phyloP scores from a whole-genome alignment of 2,113 vertebrate species.

The Phocoena phocoena region DNA sequence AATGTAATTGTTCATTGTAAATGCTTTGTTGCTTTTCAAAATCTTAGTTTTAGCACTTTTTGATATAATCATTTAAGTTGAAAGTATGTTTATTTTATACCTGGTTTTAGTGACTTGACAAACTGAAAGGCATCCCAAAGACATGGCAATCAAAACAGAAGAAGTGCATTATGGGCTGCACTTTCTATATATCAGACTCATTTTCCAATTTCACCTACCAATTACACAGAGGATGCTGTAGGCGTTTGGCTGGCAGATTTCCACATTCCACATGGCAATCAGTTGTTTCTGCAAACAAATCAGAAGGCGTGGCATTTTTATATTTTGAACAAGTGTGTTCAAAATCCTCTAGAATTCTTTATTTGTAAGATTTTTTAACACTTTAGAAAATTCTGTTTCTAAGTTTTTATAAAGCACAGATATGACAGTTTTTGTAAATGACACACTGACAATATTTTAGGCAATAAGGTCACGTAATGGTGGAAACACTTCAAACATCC shows the following conservation, averaged over 20 bases:
- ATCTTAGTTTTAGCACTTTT: conserved; percentile 36
- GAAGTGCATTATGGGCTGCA: neutral
- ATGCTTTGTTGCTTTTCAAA: conserved; percentile 52
- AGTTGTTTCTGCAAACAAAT: conserved; percentile 42
- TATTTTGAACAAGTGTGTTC: neutral
- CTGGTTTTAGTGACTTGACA: neutral
- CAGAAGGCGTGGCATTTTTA: neutral
- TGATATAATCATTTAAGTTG: conserved; percentile 39
- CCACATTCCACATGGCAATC: neutral
- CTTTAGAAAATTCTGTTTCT: conserved; percentile 32
- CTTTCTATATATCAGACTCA: neutral
- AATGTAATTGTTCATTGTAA: neutral
- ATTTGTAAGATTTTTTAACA: conserved; percentile 1
- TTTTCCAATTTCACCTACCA: neutral
- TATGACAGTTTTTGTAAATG: conserved; percentile 9
- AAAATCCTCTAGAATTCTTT: neutral
- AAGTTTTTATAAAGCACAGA: neutral
- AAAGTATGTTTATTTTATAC: conserved; percentile 26
- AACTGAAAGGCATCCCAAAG: neutral
- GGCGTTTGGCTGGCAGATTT: conserved; percentile 8
- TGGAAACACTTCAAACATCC: conserved; percentile 48
- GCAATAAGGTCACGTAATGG: conserved; percentile 30
- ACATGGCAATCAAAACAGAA: neutral
- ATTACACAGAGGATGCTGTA: neutral
- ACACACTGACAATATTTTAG: conserved; percentile 17